These are phyloP conservation scores for Andrena trimmerana DNA, from an alignment of 2,888 invertebrate genomes.

Conservation along the genomic window DNA sequence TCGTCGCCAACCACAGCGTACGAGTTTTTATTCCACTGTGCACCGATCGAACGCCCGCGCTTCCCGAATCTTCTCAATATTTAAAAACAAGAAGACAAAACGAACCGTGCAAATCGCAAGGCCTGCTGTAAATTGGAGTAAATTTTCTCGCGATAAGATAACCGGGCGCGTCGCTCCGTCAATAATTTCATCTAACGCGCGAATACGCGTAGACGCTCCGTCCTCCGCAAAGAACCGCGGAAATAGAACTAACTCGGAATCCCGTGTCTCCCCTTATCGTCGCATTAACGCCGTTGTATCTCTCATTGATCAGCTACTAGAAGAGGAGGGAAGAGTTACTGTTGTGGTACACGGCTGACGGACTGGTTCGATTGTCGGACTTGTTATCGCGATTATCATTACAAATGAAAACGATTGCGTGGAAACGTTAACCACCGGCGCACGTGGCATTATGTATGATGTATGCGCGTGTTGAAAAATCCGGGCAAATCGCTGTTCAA, in stretches of 20 bases:
- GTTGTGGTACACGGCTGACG: too few relatives aligned
- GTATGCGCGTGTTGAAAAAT: too few relatives aligned
- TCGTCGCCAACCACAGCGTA: too few relatives aligned
- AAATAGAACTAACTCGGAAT: background rate
- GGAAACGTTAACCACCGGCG: background rate
- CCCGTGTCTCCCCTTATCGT: background rate
- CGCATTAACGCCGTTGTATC: background rate
- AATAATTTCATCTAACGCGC: background rate
- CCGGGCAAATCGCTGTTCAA: background rate
- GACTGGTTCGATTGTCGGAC: background rate
- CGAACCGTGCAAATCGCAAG: background rate
- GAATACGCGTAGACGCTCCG: background rate
- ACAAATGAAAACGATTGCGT: slow-evolving; percentile 32
- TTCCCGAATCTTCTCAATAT: background rate
- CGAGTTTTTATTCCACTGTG: too few relatives aligned
- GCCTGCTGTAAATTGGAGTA: background rate
- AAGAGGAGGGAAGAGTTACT: background rate
- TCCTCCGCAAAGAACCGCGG: background rate
- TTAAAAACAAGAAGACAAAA: background rate
- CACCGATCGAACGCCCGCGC: background rate
- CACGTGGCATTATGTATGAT: too few relatives aligned
- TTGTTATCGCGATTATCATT: slow-evolving; percentile 54
- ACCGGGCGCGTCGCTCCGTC: background rate
- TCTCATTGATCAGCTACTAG: background rate
- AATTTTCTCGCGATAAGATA: slow-evolving; percentile 18